Evolutionary conservation across 2,888 invertebrate species (phyloP), one percentile per base, ranked within the genome.

Genomic region (Tricholauxania praeusta): DNA sequence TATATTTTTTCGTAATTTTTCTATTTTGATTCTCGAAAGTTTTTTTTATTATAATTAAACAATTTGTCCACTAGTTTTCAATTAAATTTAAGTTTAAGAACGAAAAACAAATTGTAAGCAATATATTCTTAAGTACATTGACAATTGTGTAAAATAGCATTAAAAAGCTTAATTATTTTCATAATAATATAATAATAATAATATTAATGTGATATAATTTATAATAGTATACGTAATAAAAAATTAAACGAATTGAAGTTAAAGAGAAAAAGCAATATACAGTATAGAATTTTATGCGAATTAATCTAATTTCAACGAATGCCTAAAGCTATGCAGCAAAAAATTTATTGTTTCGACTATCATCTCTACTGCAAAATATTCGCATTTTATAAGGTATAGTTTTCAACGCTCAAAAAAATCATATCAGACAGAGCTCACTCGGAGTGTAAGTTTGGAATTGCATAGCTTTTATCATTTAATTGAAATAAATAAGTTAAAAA

Each of bases 131-230:
- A 15, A 15, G 14, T 15, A 28, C 64, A n/a, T 64, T 64, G 64
- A 64, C 64, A 64, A 64, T 19, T 64, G 64, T 64, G 51, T 64
- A 64, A 64, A 64, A 64, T 64, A 64, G 64, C 64, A 64, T 51
- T 51, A 64, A 57, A 19, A 19, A 57, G 53, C 53, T 53, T 17
- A 17, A 53, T 53, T 22, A 57, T n/a, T 57, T 22, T 3, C 12
- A 57, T 57, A 57, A 57, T 57, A 57, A 57, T 49, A n/a, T 71
- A 52, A 71, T 64, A 65, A 68, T 74, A 74, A 60, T 72, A 72
- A 63, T 77, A 80, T 80, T 83, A 82, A 82, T 82, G 84, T 82
- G 84, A 82, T 83, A 82, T 82, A 82, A 81, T 81, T 80, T 81
- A 39, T 39, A 81, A 81, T 80, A 39, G 69, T 72, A 67, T 67